Base-by-base conservation (phyloP, 2,888 invertebrate species). In the Eutolmus rufibarbis region DNA sequence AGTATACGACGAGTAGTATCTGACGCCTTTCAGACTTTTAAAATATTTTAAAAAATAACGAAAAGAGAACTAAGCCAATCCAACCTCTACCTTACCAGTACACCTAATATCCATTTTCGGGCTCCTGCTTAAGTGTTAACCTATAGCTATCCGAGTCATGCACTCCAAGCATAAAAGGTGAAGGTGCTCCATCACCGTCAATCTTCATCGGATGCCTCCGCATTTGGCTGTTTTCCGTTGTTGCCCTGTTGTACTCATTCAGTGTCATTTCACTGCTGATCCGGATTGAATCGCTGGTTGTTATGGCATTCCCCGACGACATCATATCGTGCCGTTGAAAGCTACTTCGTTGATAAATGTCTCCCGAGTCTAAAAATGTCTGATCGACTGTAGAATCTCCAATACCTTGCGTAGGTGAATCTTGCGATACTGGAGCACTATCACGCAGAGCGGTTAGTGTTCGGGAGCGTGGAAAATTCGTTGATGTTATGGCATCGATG, bases 81-180 rank as follows among this genome's bases (percentile, higher is more conserved):
- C 85, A 51, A 85, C 40, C 85, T 19, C 74, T 57, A 43, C 37
- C 74, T 43, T 46, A 28, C 37, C 43, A 84, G 16, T 57, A 23
- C 37, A 84, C 40, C 74, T 89, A 92, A 90, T 92, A 92, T 87
- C 92, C 92, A 88, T 91, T 91, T 90, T 92, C 92, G 56, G 92
- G 92, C 89, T 92, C 92, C 89, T 92, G 92, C 90, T 92, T 92
- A 56, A 92, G 89, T 82, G 92, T 91, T 90, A 92, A 91, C 82
- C 92, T 92, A 90, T 92, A 92, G 66, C 90, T 90, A 85, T 92
- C 92, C n/a, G 86, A 89, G 77, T 91, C 91, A 56, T 90, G 89
- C 74, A 91, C 89, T 28, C 87, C 37, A 16, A 88, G 66, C 85
- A 89, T 87, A 77, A 76, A 84, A 16, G 89, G 89, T 28, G 90